These are phyloP conservation scores for Corythornis madagascariensis DNA, from an alignment of 2,113 vertebrate species.

Conservation along the genomic window DNA sequence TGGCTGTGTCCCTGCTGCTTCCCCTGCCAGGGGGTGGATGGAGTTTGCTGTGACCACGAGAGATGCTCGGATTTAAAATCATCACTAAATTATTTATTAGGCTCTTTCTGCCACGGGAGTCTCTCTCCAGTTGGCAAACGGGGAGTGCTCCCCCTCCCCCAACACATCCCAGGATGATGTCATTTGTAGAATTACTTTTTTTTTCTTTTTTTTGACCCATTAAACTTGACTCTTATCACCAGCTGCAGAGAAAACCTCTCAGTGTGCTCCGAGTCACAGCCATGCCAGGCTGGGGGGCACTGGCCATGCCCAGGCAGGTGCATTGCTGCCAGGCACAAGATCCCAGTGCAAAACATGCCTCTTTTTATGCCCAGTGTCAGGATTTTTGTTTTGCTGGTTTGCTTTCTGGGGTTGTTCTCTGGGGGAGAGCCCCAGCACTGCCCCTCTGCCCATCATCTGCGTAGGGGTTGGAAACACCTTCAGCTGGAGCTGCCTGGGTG, in stretches of 20 bases:
- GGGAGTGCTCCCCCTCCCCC: background rate
- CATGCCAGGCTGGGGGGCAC: accelerated
- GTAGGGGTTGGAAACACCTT: background rate
- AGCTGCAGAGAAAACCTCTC: background rate
- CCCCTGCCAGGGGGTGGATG: accelerated
- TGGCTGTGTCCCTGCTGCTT: accelerated
- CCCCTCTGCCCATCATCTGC: accelerated
- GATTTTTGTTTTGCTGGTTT: background rate
- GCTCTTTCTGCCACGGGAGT: accelerated
- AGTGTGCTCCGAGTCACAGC: background rate
- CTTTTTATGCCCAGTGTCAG: accelerated
- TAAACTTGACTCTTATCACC: too few species aligned
- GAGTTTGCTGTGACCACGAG: accelerated
- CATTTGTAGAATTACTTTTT: background rate
- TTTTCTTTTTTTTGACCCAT: background rate
- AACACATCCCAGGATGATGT: background rate
- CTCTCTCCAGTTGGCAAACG: background rate
- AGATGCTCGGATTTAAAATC: accelerated
- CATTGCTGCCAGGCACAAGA: accelerated
- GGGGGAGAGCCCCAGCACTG: background rate
- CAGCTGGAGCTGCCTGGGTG: background rate
- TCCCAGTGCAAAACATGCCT: accelerated
- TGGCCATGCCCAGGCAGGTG: background rate
- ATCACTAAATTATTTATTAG: too few species aligned
- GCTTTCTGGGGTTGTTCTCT: background rate